phyloP scores from a whole-genome alignment of 2,113 vertebrate species.

The Peromyscus californicus region DNA sequence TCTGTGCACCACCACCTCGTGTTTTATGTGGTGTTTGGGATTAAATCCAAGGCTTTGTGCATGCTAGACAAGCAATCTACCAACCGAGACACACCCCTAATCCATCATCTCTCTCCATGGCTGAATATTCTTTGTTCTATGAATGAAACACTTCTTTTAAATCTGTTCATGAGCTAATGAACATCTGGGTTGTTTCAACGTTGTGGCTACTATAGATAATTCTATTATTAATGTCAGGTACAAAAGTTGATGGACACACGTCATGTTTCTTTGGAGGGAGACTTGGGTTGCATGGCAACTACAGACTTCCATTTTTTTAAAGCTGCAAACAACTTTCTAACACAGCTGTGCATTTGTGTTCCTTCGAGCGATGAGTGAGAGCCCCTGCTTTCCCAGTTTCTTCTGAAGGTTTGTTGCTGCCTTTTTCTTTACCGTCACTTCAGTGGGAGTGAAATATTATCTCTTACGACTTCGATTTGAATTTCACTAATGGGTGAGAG shows the following conservation, averaged over 20 bases:
- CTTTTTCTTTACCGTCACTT: slow-evolving; percentile 2
- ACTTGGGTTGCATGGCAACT: background rate
- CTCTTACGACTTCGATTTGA: background rate
- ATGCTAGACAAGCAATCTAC: background rate
- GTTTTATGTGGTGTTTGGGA: background rate
- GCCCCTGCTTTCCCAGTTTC: background rate
- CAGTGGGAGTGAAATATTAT: background rate
- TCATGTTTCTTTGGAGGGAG: background rate
- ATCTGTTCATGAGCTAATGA: background rate
- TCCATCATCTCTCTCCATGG: background rate
- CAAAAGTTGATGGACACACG: background rate
- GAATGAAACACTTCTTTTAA: background rate
- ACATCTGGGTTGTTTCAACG: background rate
- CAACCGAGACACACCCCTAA: background rate
- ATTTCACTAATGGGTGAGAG: background rate
- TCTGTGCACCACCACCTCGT: background rate
- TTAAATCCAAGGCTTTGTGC: background rate
- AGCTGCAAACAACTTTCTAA: background rate
- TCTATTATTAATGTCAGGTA: background rate
- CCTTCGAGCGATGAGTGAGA: background rate
- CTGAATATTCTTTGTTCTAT: background rate
- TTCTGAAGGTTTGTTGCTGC: background rate
- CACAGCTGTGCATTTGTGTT: background rate
- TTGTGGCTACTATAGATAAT: background rate
- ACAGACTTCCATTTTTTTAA: background rate